Percentiles rank a stretch among this genome's conserved stretches.
phyloP scores from a whole-genome alignment of 2,888 invertebrate genomes.

The Apotomis capreana region DNA sequence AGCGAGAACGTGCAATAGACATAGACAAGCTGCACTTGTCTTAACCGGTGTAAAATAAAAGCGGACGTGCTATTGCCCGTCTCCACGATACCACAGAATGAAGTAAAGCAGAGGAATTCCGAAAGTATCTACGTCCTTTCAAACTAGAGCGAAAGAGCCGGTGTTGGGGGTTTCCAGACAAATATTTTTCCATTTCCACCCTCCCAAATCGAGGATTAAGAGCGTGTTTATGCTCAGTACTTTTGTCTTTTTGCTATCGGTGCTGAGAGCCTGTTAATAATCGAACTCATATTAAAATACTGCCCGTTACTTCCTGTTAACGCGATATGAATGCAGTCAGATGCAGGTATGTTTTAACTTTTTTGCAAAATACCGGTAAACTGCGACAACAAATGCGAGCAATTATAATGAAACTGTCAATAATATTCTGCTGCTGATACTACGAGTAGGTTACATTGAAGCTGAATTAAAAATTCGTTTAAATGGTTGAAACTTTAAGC shows the following conservation, averaged over 20 bases:
- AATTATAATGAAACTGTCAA: background rate
- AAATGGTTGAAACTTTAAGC: no score
- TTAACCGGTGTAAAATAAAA: constrained; percentile 65
- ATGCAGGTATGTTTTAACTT: background rate
- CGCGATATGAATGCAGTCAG: constrained; percentile 14
- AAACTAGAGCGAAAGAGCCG: background rate
- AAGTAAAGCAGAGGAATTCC: background rate
- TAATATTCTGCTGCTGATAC: background rate
- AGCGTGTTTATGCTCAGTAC: constrained; percentile 57
- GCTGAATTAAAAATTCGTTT: no score
- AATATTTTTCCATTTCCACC: constrained; percentile 81
- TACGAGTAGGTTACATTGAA: no score
- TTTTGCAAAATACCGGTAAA: background rate
- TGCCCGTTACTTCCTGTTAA: constrained; percentile 36
- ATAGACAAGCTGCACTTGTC: constrained; percentile 60
- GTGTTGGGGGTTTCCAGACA: constrained; percentile 63
- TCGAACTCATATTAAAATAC: constrained; percentile 40
- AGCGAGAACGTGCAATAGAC: constrained; percentile 46
- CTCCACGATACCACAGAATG: constrained; percentile 37
- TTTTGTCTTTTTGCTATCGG: constrained; percentile 56
- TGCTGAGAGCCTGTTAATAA: constrained; percentile 45
- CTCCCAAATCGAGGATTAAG: constrained; percentile 74
- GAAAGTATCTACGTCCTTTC: constrained; percentile 17
- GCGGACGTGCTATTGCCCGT: constrained; percentile 58
- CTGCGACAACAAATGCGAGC: background rate